These are phyloP conservation scores for Lysandra coridon DNA, from an alignment of 2,888 invertebrate species.

Conservation along the genomic window DNA sequence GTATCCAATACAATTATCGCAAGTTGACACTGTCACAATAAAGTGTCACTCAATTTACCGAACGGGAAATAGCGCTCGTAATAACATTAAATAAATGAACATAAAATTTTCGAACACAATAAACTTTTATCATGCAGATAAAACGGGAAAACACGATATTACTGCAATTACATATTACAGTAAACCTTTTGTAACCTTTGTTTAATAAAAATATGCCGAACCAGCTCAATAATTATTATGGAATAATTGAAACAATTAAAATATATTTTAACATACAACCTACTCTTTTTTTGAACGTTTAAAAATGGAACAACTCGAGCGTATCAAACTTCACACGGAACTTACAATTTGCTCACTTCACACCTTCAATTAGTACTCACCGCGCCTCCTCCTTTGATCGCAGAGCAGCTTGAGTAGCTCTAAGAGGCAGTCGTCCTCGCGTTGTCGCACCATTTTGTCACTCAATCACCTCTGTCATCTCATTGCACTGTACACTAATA, in stretches of 20 bases:
- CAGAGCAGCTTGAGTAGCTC: slow-evolving; percentile 61
- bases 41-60: slow-evolving; percentile 14
- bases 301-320: neutral
- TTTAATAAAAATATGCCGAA: neutral
- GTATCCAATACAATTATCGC: neutral
- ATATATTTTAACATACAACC: too few species aligned
- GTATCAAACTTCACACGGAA: neutral
- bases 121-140: neutral
- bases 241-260: too few species aligned
- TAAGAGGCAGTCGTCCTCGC: slow-evolving; percentile 64
- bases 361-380: slow-evolving; percentile 3
- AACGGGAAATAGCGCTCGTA: slow-evolving; percentile 1
- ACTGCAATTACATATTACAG: neutral
- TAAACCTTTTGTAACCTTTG: slow-evolving; percentile 9
- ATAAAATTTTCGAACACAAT: slow-evolving; percentile 4
- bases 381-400: slow-evolving; percentile 52
- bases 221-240: neutral
- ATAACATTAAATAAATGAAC: slow-evolving; percentile 21
- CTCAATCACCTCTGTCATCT: neutral
- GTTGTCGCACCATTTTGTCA: slow-evolving; percentile 60
- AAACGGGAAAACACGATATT: neutral
- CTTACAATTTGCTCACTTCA: neutral
- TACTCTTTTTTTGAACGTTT: too few species aligned
- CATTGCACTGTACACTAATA: neutral
- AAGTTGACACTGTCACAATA: neutral